phyloP scores from a whole-genome alignment of 2,113 vertebrate species.

The Tetraodon nigroviridis region DNA sequence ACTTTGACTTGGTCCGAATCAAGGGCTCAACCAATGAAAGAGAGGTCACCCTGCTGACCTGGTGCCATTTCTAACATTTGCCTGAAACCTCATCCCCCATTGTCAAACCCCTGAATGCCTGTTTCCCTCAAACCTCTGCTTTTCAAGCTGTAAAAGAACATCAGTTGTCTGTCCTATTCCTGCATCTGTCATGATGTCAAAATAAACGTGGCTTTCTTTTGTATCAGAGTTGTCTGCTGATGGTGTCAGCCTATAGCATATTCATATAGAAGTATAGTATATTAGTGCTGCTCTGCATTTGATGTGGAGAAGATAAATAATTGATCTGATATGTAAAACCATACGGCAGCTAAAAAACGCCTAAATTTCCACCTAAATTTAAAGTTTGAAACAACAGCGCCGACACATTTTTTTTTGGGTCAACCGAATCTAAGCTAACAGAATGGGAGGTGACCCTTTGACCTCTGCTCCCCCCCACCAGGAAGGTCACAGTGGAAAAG shows the following conservation, averaged over 20 bases:
- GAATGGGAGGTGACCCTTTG: conserved; percentile 25
- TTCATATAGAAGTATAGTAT: background rate
- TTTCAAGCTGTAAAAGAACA: too few species aligned
- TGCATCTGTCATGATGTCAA: background rate
- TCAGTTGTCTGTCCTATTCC: too few species aligned
- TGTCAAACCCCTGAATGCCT: conserved; percentile 7
- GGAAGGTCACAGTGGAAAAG: conserved; percentile 43
- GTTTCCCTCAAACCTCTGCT: background rate
- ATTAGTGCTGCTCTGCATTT: background rate
- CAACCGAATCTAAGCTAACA: background rate
- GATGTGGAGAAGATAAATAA: too few species aligned
- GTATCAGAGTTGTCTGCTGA: background rate
- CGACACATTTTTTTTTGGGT: conserved; percentile 4
- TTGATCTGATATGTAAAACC: too few species aligned
- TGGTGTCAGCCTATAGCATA: background rate
- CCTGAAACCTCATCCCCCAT: conserved; percentile 6
- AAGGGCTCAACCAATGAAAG: conserved; percentile 17
- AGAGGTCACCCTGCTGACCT: conserved; percentile 42
- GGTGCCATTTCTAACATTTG: conserved; percentile 48
- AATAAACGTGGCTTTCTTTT: too few species aligned
- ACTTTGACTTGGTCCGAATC: conserved; percentile 46
- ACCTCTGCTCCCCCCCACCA: conserved; percentile 24
- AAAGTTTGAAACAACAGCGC: background rate
- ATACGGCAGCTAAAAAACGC: too few species aligned
- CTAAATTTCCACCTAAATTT: background rate